phyloP scores from a whole-genome alignment of 37 sponge, comb jelly and placozoan genomes.

The Theonella swinhoei region DNA sequence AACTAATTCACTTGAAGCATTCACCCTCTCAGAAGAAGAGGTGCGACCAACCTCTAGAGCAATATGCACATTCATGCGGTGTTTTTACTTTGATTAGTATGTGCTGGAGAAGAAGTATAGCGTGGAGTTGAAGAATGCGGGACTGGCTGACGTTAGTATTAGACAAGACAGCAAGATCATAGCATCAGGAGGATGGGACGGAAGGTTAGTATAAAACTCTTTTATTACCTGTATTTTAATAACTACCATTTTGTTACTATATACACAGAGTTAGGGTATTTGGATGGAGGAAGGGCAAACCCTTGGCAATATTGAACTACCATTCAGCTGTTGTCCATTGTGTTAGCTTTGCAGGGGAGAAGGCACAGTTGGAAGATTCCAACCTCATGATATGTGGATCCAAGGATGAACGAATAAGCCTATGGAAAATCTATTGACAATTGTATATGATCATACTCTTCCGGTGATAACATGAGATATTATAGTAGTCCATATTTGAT shows the following conservation, averaged over 20 bases:
- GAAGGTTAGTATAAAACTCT: conserved; percentile 44
- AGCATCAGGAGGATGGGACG: conserved; percentile 82
- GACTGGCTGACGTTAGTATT: conserved; percentile 53
- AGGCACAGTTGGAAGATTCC: conserved; percentile 10
- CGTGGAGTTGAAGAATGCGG: conserved; percentile 55
- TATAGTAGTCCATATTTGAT: not conserved
- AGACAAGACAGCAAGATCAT: conserved; percentile 67
- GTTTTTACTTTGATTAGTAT: conserved; percentile 6
- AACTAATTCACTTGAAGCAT: conserved; percentile 30
- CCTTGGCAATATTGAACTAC: conserved; percentile 73
- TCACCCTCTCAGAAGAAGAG: conserved; percentile 20
- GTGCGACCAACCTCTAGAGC: conserved; percentile 7
- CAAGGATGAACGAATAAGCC: conserved; percentile 64
- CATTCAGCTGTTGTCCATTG: conserved; percentile 40
- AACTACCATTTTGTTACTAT: not conserved
- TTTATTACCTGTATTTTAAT: not conserved
- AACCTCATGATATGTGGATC: conserved; percentile 73
- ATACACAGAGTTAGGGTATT: conserved; percentile 65
- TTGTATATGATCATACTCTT: not conserved
- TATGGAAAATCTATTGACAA: conserved; percentile 70
- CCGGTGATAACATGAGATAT: not conserved
- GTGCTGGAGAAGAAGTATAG: conserved; percentile 38
- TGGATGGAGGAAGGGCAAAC: conserved; percentile 74
- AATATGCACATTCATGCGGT: conserved; percentile 2
- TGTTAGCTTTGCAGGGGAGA: conserved; percentile 33